Conservation (phyloP, 2,888 invertebrate species). For the Apamea monoglypha region DNA sequence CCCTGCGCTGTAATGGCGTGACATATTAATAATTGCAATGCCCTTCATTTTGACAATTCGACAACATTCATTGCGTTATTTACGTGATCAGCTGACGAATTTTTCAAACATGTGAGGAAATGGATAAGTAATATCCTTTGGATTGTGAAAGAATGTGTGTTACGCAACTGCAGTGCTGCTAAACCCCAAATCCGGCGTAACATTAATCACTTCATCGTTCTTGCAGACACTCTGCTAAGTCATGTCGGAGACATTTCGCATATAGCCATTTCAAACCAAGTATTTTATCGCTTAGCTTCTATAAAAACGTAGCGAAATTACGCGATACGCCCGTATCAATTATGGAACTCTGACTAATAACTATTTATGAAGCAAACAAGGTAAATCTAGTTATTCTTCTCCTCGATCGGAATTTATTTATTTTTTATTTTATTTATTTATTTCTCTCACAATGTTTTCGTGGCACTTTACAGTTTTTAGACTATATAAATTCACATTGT, state of each 20-base stretch:
- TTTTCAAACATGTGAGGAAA: not conserved
- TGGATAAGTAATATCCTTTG: not conserved
- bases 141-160: not conserved
- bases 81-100: not conserved
- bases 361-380: constrained; percentile 30
- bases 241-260: not conserved
- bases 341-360: constrained; percentile 4
- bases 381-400: constrained; percentile 16
- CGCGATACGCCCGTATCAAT: not conserved
- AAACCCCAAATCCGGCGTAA: not conserved
- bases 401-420: not conserved
- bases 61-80: not conserved
- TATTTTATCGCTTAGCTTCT: constrained; percentile 4
- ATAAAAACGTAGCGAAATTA: constrained; percentile 27
- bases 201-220: not conserved
- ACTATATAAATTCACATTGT: too few species aligned
- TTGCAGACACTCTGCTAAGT: not conserved
- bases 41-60: not conserved
- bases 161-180: not conserved
- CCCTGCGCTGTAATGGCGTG: not conserved
- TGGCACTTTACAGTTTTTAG: too few species aligned
- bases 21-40: not conserved
- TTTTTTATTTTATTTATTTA: too few species aligned
- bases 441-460: too few species aligned
- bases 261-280: not conserved